Evolutionary conservation across 2,797 vertebrate genomes (phyloP), one percentile per base, ranked within the genome.

Genomic region (Artibeus jamaicensis): DNA sequence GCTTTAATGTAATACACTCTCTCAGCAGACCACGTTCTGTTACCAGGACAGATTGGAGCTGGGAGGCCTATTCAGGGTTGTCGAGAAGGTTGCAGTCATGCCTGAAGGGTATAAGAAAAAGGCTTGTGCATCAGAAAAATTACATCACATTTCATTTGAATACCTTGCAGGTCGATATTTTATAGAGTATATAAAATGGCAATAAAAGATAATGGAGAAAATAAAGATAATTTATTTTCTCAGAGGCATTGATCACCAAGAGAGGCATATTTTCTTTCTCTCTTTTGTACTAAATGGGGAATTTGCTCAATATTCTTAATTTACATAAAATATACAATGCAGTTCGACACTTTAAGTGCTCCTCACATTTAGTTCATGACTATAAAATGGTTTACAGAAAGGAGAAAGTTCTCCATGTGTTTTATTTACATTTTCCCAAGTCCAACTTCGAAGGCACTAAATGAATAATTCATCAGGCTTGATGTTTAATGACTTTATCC

Each of bases 391-490:
- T 95, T 96, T 97, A 73, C 95, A 90, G 93, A 88, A 86, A 97
- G 89, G 86, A 97, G 93, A 97, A 98, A 98, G 55, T 95, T 97
- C 44, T 96, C 68, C 82, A 74, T 68, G 73, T 88, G 95, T 98
- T 93, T 95, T 97, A 98, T 97, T 96, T 92, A 97, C 97, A 95
- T 94, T 97, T 98, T 96, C 89, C 93, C 88, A 95, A 96, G 94
- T 97, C 96, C 96, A 91, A 90, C 94, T 97, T 97, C 95, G 97
- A 95, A 96, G 68, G 95, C 96, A 39, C 74, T 55, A 39, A 37
- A 97, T 98, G 94, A 98, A 98, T 98, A 98, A 98, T 98, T 98
- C 96, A 98, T 93, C 24, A 86, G 32, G n/a, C 83, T 77, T 81
- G 86, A 92, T 94, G 85, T 77, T 97, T 96, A 97, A 96, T 19